Base-by-base conservation (phyloP, 2,113 vertebrate genomes). In the Plecturocebus donacophilus region DNA sequence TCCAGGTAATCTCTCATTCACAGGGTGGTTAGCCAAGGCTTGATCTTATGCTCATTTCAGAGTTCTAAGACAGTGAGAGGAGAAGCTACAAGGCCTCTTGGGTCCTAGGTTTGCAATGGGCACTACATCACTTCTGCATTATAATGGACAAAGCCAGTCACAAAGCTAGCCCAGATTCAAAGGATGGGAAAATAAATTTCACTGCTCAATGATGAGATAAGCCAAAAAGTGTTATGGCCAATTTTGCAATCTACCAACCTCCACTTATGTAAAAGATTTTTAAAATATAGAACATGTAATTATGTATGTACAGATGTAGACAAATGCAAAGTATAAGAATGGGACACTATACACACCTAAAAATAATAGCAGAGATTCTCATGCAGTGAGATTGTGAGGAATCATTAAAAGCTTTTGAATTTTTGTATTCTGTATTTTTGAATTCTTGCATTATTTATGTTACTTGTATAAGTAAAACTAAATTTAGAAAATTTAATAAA, bases 381-480 rank as follows among this genome's bases (percentile, higher is more conserved):
- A 49, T 49, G 71, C 45, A 45, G 49, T 49, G 47, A 25, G 38
- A 56, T n/a, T 52, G 11, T 79, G 25, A 56, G 14, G 9, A 21
- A 2, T 40, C 47, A 82, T 86, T 58, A 58, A 71, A 70, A 73
- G 38, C 6, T 87, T 75, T 79, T 45, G 30, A 13, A 54, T 75
- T 87, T 27, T 64, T 64, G 61, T 25, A 64, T 71, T 54, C 10
- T 70, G 16, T 47, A 68, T 13, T 77, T 91, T 75, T 83, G 1
- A 91, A 93, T 42, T 66, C 87, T 95, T 71, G 2, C 13, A 12
- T 38, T 79, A 64, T 23, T 92, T 83, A 25, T 75, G 73, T 84
- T 91, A 58, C 70, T 87, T 83, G 2, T 38, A 68, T 52, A 95
- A 82, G 30, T 83, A 94, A 94, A 64, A 77, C 13, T 79, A 49